These are phyloP conservation scores for Dissostichus mawsoni DNA, from an alignment of 2,113 vertebrate genomes.

Conservation along the genomic window DNA sequence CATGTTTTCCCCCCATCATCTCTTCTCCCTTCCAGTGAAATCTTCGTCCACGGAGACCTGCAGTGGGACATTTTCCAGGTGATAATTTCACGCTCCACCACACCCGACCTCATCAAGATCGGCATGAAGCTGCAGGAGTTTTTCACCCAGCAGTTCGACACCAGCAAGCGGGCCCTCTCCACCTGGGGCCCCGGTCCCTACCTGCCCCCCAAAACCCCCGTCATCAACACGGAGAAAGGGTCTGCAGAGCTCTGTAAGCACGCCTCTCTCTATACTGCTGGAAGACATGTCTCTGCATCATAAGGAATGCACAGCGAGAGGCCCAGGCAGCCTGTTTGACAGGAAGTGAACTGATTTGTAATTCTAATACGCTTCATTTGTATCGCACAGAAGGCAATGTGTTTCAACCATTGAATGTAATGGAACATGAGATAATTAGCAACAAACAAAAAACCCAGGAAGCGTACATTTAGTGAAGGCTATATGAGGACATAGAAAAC, in stretches of 20 bases:
- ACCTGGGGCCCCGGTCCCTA: constrained; percentile 98
- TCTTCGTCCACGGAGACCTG: constrained; percentile 97
- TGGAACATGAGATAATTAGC: constrained; percentile 41
- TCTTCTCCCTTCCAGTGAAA: constrained; percentile 84
- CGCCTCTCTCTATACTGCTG: constrained; percentile 1
- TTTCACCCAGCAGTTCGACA: constrained; percentile 99
- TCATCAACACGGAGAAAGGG: constrained; percentile 89
- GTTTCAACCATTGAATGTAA: constrained; percentile 37
- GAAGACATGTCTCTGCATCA: constrained; percentile 11
- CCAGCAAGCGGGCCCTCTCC: constrained; percentile 96
- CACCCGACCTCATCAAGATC: constrained; percentile 98
- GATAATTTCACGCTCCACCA: constrained; percentile 98
- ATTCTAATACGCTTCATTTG: constrained; percentile 56
- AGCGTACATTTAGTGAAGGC: constrained; percentile 4
- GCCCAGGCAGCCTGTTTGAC: constrained; percentile 2
- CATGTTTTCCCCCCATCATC: not conserved
- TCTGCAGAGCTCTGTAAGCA: constrained; percentile 91
- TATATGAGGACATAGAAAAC: not conserved
- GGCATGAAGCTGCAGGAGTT: constrained; percentile 99
- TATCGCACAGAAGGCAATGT: constrained; percentile 14
- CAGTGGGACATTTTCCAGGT: constrained; percentile 99
- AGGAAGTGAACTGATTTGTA: constrained; percentile 52
- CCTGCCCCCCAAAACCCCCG: constrained; percentile 91
- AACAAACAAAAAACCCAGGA: not conserved
- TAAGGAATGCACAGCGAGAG: constrained; percentile 13